Evolutionary conservation across 2,888 invertebrate species (phyloP).

Genomic region (Atethmia centrago): DNA sequence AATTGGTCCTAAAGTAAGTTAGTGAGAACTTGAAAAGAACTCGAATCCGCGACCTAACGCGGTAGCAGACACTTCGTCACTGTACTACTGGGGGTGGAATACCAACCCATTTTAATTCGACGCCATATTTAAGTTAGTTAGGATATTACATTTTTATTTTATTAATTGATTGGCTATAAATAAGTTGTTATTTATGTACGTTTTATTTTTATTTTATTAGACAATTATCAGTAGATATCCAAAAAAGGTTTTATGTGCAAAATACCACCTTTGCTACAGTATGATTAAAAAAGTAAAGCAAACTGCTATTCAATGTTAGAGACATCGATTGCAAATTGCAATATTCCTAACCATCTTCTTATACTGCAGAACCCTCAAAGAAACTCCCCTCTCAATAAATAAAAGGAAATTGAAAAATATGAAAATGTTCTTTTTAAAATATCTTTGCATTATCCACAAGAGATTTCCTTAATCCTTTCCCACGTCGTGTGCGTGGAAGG

Average conservation of each 20-base stretch:
- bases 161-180: no score
- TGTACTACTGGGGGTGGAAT: neutral
- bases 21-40: neutral
- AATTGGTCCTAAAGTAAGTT: neutral
- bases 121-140: neutral
- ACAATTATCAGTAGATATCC: no score
- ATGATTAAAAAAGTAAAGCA: neutral
- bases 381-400: neutral
- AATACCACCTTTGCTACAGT: neutral
- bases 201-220: no score
- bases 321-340: neutral
- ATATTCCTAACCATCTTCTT: neutral
- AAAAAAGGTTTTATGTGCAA: no score
- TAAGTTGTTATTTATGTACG: no score
- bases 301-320: neutral
- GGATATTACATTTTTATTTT: no score
- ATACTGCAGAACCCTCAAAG: neutral
- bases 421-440: conserved; percentile 45
- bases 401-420: conserved; percentile 56
- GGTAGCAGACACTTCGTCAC: neutral
- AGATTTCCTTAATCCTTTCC: conserved; percentile 50
- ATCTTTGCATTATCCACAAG: conserved; percentile 30
- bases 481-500: conserved; percentile 54
- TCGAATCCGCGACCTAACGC: neutral
- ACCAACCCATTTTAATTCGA: neutral